Percentiles rank a stretch among this genome's conserved stretches.
Conservation (phyloP, 2,113 vertebrate genomes). For the Gopherus flavomarginatus region DNA sequence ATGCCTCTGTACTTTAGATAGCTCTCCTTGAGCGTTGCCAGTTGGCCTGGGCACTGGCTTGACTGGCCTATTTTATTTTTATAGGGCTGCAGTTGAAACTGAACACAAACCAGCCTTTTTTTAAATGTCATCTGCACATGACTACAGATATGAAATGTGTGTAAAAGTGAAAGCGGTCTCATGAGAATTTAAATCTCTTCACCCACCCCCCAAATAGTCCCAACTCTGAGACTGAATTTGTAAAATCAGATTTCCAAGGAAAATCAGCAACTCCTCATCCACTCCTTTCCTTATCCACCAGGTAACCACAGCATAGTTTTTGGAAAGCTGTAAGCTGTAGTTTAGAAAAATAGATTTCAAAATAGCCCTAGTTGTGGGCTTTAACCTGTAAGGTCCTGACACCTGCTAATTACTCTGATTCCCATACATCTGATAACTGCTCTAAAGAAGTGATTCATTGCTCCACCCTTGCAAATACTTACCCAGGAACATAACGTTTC, state of each 20-base stretch:
- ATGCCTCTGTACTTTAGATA: background rate
- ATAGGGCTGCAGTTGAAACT: background rate
- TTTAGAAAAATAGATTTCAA: background rate
- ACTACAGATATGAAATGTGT: background rate
- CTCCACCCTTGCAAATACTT: fast-evolving
- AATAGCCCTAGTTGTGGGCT: fast-evolving
- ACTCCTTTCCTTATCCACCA: fast-evolving
- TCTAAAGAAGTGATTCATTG: background rate
- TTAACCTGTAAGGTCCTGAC: fast-evolving
- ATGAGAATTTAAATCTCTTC: background rate
- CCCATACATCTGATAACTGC: background rate
- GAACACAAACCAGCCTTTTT: background rate
- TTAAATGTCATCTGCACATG: background rate
- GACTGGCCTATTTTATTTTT: background rate
- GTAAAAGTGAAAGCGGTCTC: background rate
- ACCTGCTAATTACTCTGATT: fast-evolving
- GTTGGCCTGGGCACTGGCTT: background rate
- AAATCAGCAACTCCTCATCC: fast-evolving
- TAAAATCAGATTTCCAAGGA: fast-evolving
- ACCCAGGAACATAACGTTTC: fast-evolving
- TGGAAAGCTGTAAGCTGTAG: fast-evolving
- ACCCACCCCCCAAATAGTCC: background rate
- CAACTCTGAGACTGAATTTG: background rate
- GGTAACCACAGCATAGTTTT: fast-evolving
- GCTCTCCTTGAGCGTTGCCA: background rate